phyloP scores from a whole-genome alignment of 2,113 vertebrate species.

The Trinectes maculatus region DNA sequence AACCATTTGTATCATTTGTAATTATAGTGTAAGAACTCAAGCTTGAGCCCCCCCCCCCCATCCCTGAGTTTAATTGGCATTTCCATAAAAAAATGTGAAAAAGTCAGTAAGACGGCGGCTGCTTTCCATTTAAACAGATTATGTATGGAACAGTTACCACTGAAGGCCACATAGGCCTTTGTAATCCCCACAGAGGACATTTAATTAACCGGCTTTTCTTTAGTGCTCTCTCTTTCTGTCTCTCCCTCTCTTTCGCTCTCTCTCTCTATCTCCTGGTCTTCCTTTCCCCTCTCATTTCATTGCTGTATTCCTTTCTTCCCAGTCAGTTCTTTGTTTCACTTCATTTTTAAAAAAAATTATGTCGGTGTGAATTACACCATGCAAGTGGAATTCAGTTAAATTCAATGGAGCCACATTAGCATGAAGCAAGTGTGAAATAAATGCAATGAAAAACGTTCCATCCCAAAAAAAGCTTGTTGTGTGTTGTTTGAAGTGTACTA shows the following conservation, averaged over 20 bases:
- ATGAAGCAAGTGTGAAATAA: not conserved
- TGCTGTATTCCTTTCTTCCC: not conserved
- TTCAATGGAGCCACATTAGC: not conserved
- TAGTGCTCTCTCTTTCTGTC: constrained; percentile 25
- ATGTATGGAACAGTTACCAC: constrained; percentile 72
- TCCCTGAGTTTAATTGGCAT: constrained; percentile 69
- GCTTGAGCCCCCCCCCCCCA: constrained; percentile 26
- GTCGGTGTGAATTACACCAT: not conserved
- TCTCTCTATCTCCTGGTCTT: not conserved
- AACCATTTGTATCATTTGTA: constrained; percentile 72
- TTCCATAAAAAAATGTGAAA: constrained; percentile 65
- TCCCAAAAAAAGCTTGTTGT: too few species aligned
- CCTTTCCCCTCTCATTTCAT: constrained; percentile 10
- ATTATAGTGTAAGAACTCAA: constrained; percentile 71
- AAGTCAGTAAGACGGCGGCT: constrained; percentile 52
- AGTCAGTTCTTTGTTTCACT: constrained; percentile 22
- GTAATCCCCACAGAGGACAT: constrained; percentile 78
- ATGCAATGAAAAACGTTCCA: not conserved
- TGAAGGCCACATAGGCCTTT: constrained; percentile 69
- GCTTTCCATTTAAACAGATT: constrained; percentile 75
- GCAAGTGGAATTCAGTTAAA: not conserved
- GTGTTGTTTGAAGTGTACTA: too few species aligned
- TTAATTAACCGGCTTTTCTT: constrained; percentile 80
- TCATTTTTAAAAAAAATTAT: not conserved
- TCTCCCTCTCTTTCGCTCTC: constrained; percentile 6